Percentiles rank a stretch among this genome's conserved stretches.
These are phyloP conservation scores for Melanostoma mellinum DNA, from an alignment of 2,888 invertebrate genomes.

Conservation along the genomic window DNA sequence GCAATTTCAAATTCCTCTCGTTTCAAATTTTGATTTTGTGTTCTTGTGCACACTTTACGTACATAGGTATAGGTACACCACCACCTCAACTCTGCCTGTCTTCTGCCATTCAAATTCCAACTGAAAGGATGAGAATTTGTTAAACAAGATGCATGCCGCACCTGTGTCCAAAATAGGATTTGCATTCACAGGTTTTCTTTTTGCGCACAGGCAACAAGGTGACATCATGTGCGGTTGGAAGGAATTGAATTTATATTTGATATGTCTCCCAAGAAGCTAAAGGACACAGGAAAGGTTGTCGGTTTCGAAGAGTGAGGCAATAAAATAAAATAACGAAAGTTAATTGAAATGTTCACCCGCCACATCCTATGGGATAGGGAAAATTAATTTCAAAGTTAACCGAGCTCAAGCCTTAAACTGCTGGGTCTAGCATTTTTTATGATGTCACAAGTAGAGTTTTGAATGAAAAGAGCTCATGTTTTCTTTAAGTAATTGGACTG, in stretches of 20 bases:
- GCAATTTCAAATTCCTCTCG: constrained; percentile 62
- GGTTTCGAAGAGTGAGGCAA: neutral
- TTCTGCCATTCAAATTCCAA: constrained; percentile 44
- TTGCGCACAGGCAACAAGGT: constrained; percentile 26
- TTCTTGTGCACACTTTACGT: constrained; percentile 31
- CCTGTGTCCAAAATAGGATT: constrained; percentile 71
- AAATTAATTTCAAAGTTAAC: constrained; percentile 46
- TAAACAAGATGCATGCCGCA: constrained; percentile 67
- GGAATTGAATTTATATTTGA: constrained; percentile 53
- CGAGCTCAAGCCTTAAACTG: neutral
- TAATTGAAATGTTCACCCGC: constrained; percentile 64
- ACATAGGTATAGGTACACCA: constrained; percentile 4
- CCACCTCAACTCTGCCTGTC: neutral
- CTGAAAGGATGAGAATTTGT: constrained; percentile 49
- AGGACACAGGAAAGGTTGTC: constrained; percentile 15
- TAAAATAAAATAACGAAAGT: constrained; percentile 57
- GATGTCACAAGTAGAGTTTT: constrained; percentile 1
- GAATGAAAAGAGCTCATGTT: constrained; percentile 9
- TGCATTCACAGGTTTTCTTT: constrained; percentile 57
- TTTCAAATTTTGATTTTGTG: constrained; percentile 69
- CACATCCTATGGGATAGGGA: constrained; percentile 9
- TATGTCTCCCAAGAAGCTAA: constrained; percentile 31
- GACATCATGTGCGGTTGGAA: constrained; percentile 63
- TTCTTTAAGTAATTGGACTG: constrained; percentile 66
- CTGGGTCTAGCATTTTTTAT: constrained; percentile 38